A percentile compares a stretch with the other conserved stretches of the same genome.
These are phyloP conservation scores for Neosalanx taihuensis DNA, from an alignment of 2,797 vertebrate genomes.

Conservation along the genomic window DNA sequence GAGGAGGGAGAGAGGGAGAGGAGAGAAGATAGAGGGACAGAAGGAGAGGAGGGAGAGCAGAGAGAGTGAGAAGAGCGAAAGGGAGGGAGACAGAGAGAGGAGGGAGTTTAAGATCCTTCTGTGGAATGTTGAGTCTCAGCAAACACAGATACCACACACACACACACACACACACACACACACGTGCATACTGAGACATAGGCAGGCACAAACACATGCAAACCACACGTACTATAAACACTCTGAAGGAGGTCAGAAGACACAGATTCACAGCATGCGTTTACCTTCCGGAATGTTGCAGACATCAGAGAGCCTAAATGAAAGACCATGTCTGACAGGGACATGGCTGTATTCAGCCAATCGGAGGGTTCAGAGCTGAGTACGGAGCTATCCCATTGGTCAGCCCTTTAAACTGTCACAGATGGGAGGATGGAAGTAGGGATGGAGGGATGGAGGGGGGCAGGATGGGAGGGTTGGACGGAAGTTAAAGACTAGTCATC, in stretches of 20 bases:
- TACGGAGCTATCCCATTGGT: background rate
- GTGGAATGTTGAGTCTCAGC: background rate
- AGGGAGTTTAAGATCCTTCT: background rate
- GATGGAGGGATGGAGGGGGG: background rate
- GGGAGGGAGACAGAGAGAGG: background rate
- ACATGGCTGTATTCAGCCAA: background rate
- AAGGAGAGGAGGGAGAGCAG: background rate
- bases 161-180: background rate
- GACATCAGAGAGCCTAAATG: background rate
- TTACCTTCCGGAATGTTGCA: background rate
- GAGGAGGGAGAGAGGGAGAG: conserved; percentile 11
- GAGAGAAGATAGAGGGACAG: background rate
- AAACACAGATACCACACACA: background rate
- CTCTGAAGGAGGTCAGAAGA: background rate
- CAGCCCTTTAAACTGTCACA: background rate
- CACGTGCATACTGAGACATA: background rate
- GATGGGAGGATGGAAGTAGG: background rate
- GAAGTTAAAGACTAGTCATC: background rate
- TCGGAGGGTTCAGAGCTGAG: background rate
- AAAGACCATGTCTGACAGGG: background rate
- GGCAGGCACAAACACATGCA: background rate
- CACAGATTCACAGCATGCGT: background rate
- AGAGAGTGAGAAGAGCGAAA: background rate
- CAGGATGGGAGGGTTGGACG: background rate
- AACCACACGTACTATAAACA: background rate